These are phyloP conservation scores for Rhynchomys soricoides DNA, from an alignment of 2,113 vertebrate genomes.

Conservation along the genomic window DNA sequence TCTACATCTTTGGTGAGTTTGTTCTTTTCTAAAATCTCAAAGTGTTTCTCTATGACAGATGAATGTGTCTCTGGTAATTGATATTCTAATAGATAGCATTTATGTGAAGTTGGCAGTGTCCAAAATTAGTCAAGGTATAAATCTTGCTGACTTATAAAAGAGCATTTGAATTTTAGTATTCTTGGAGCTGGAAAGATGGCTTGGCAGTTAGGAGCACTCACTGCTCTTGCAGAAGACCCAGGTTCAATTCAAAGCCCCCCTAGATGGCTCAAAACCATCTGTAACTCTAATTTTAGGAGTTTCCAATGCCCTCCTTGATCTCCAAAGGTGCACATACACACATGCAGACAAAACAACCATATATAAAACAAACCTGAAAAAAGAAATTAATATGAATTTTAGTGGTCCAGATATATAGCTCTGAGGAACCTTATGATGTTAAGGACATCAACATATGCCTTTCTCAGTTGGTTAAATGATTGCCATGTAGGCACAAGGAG, in stretches of 20 bases:
- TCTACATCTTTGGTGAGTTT: conserved; percentile 90
- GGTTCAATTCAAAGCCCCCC: neutral
- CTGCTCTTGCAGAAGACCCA: neutral
- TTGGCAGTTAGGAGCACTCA: neutral
- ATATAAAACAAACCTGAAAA: neutral
- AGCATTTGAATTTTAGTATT: neutral
- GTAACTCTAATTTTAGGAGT: neutral
- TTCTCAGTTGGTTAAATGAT: neutral
- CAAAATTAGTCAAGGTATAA: neutral
- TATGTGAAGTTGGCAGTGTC: neutral
- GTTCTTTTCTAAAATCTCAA: neutral
- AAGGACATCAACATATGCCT: neutral
- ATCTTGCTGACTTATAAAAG: neutral
- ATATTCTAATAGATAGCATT: neutral
- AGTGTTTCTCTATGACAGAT: neutral
- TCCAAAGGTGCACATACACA: neutral
- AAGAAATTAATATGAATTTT: neutral
- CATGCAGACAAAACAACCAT: neutral
- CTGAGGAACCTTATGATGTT: neutral
- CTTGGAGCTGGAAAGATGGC: neutral
- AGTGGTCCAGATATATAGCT: neutral
- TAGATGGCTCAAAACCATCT: neutral
- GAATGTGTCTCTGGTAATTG: neutral
- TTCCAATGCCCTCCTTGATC: neutral
- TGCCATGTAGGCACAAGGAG: neutral